Conservation (phyloP, 2,797 vertebrate genomes). For the Carduelis carduelis region DNA sequence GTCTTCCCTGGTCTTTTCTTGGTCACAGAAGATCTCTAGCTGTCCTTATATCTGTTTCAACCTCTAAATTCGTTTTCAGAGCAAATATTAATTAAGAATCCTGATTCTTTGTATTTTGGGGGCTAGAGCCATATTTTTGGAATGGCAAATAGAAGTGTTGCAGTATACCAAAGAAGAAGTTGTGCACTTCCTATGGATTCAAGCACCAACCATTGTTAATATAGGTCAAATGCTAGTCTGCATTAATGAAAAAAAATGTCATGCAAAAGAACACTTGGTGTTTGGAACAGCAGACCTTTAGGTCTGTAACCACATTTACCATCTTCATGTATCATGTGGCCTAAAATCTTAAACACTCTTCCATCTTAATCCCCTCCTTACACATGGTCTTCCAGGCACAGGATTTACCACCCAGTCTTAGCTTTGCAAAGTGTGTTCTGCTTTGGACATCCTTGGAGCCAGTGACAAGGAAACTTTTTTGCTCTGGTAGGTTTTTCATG, state of each 20-base stretch:
- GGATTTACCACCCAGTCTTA: not conserved
- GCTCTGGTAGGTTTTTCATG: not conserved
- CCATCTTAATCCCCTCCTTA: not conserved
- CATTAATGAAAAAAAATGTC: not conserved
- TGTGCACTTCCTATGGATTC: not conserved
- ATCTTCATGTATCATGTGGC: not conserved
- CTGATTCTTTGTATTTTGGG: not conserved
- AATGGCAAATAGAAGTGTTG: not conserved
- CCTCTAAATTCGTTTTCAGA: not conserved
- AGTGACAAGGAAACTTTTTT: not conserved
- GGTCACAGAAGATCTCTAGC: not conserved
- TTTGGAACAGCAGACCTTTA: not conserved
- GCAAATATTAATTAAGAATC: not conserved
- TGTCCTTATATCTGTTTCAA: not conserved
- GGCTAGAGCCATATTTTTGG: not conserved
- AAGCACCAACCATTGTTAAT: not conserved
- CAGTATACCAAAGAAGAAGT: not conserved
- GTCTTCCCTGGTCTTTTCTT: not conserved
- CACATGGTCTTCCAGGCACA: not conserved
- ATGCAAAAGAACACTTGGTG: not conserved
- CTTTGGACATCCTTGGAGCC: not conserved
- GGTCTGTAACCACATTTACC: not conserved
- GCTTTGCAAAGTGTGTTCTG: not conserved
- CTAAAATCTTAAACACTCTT: not conserved
- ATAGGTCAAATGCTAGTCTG: not conserved